Conservation (phyloP, 2,888 invertebrate genomes). For the Lasioglossum vierecki region DNA sequence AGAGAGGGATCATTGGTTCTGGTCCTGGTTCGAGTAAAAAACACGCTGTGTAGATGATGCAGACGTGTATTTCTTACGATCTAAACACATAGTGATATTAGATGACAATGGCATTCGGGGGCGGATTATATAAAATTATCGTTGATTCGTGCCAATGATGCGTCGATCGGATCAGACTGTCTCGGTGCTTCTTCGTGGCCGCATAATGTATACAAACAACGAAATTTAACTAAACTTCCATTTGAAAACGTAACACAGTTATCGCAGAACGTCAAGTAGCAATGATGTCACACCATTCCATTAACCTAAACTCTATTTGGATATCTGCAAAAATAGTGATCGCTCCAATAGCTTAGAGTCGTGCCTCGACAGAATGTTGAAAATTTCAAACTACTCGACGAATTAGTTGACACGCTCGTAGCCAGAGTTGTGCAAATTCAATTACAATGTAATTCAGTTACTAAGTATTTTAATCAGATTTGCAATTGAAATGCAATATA, state of each 20-base stretch:
- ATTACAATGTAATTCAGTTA: too few relatives aligned
- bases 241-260: neutral
- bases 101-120: conserved; percentile 12
- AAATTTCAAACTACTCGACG: neutral
- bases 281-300: neutral
- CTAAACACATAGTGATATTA: conserved; percentile 51
- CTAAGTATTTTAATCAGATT: too few relatives aligned
- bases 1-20: neutral
- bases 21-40: neutral
- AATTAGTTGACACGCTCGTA: too few relatives aligned
- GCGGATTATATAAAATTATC: conserved; percentile 31
- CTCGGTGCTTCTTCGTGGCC: neutral
- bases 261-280: neutral
- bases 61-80: conserved; percentile 52
- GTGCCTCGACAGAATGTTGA: neutral
- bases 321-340: conserved; percentile 20
- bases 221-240: neutral
- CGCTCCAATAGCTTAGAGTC: neutral
- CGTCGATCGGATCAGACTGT: conserved; percentile 2
- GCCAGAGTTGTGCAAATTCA: too few relatives aligned
- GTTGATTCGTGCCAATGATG: neutral
- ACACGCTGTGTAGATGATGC: conserved; percentile 39
- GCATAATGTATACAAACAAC: neutral
- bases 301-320: neutral
- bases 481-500: too few relatives aligned